phyloP scores from a whole-genome alignment of 2,113 vertebrate genomes.

The Prionailurus viverrinus region DNA sequence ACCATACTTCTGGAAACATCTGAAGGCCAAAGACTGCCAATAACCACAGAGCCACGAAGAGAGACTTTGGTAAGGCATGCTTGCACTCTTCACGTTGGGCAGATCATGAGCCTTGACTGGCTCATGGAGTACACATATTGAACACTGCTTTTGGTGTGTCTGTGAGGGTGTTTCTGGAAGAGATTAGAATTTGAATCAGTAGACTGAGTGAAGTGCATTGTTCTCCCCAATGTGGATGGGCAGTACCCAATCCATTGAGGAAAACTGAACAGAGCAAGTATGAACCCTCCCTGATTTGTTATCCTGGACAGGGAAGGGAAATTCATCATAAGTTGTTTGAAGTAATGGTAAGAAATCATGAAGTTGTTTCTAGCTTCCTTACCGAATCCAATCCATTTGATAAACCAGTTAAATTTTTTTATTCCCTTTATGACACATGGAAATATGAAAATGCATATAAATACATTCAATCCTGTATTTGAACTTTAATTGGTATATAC shows the following conservation, averaged over 20 bases:
- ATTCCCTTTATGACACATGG: neutral
- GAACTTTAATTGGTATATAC: neutral
- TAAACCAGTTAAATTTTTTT: neutral
- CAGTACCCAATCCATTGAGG: neutral
- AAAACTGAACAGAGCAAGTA: neutral
- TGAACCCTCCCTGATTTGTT: too few species aligned
- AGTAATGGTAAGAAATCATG: neutral
- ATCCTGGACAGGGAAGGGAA: neutral
- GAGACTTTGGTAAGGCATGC: accelerated
- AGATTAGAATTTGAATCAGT: neutral
- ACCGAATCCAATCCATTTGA: neutral
- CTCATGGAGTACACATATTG: neutral
- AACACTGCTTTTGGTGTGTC: neutral
- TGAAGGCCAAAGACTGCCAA: neutral
- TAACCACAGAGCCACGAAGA: neutral
- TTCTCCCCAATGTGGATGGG: neutral
- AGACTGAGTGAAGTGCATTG: neutral
- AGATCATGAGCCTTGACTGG: neutral
- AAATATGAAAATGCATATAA: neutral
- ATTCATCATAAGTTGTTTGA: neutral
- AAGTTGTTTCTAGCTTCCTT: neutral
- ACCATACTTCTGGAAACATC: neutral
- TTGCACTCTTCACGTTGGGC: neutral
- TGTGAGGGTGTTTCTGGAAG: neutral
- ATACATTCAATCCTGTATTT: neutral